Evolutionary conservation across 2,797 vertebrate genomes (phyloP).

Genomic region (Cynodonichthys magdalenae): DNA sequence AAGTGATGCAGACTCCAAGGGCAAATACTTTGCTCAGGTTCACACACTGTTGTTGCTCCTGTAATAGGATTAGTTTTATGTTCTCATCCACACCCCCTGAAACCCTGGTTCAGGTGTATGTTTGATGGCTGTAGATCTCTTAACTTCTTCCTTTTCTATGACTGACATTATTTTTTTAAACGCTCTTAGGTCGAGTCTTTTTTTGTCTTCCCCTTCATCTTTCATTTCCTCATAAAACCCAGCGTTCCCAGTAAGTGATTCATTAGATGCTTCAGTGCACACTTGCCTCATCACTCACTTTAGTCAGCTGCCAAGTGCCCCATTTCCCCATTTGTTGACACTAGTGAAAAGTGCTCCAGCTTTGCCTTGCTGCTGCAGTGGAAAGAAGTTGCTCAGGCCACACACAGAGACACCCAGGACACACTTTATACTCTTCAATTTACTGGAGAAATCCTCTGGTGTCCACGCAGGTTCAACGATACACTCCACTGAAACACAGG

Average conservation of each 20-base stretch:
- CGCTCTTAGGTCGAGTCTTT: slow-evolving; percentile 45
- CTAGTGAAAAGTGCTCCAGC: slow-evolving; percentile 68
- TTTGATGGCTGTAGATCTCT: slow-evolving; percentile 46
- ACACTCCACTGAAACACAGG: slow-evolving; percentile 37
- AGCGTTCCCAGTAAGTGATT: slow-evolving; percentile 76
- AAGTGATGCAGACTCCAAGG: neutral
- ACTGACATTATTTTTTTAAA: slow-evolving; percentile 26
- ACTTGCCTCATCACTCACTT: slow-evolving; percentile 80
- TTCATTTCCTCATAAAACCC: slow-evolving; percentile 73
- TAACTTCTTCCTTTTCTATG: slow-evolving; percentile 39
- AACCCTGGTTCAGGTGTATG: slow-evolving; percentile 39
- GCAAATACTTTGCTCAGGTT: slow-evolving; percentile 18
- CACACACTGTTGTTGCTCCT: slow-evolving; percentile 21
- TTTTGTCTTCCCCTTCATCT: slow-evolving; percentile 62
- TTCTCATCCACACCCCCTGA: slow-evolving; percentile 44
- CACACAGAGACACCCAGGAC: slow-evolving; percentile 73
- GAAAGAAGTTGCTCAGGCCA: slow-evolving; percentile 67
- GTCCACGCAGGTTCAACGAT: slow-evolving; percentile 51
- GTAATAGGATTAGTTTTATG: slow-evolving; percentile 46
- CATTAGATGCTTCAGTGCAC: slow-evolving; percentile 80
- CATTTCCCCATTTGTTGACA: slow-evolving; percentile 81
- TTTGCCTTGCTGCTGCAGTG: slow-evolving; percentile 60
- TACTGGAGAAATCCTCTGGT: slow-evolving; percentile 47
- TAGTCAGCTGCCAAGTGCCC: slow-evolving; percentile 77
- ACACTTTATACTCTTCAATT: slow-evolving; percentile 52